A percentile compares a stretch with the other conserved stretches of the same genome.
phyloP scores from a whole-genome alignment of 2,113 vertebrate genomes.

The Gallinago undulata region DNA sequence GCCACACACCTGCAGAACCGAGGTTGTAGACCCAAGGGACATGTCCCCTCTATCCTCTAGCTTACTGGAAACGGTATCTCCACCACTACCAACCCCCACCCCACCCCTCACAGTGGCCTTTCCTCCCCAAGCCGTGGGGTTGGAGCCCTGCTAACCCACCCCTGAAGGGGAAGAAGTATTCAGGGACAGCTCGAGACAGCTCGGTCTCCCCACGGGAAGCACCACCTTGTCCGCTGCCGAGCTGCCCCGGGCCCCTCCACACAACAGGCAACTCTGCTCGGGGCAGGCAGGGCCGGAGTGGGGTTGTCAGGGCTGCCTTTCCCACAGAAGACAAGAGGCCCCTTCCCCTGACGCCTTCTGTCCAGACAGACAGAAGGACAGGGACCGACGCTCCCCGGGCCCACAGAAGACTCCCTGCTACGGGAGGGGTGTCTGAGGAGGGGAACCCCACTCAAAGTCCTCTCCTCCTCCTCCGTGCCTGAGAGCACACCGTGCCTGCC shows the following conservation, averaged over 20 bases:
- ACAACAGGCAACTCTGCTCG: neutral
- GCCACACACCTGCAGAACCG: neutral
- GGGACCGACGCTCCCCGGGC: neutral
- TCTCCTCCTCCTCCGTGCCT: neutral
- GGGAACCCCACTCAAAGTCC: neutral
- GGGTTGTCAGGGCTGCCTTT: accelerated
- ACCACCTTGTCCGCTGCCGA: neutral
- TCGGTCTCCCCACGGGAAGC: neutral
- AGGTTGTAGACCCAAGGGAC: neutral
- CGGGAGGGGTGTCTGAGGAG: neutral
- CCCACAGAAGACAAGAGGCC: neutral
- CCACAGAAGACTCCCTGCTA: neutral
- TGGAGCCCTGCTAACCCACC: neutral
- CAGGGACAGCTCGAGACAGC: neutral
- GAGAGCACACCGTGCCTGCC: neutral
- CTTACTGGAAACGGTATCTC: neutral
- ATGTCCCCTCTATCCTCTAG: neutral
- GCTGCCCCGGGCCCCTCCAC: neutral
- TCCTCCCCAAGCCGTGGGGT: neutral
- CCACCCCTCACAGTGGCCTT: neutral
- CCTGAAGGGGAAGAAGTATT: neutral
- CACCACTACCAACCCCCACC: neutral
- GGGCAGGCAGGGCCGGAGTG: too few relatives aligned
- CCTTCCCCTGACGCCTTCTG: neutral
- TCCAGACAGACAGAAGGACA: neutral